Evolutionary conservation across 2,113 vertebrate genomes (phyloP).

Genomic region (Otolemur garnettii): DNA sequence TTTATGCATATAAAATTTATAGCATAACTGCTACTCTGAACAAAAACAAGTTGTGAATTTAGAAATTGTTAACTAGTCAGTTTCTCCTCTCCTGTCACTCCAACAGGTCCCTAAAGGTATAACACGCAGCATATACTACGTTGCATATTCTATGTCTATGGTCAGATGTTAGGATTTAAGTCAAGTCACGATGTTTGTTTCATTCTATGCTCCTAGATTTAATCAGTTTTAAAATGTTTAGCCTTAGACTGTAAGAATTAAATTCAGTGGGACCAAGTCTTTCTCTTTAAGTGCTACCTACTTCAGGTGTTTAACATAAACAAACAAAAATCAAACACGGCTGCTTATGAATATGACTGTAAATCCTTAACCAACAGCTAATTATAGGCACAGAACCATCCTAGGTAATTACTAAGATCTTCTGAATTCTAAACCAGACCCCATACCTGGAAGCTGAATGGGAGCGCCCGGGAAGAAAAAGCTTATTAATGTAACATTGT

Average conservation of each 20-base stretch:
- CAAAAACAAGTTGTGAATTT: constrained; percentile 47
- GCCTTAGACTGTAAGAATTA: constrained; percentile 33
- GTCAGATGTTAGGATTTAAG: neutral
- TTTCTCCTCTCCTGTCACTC: neutral
- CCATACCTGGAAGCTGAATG: neutral
- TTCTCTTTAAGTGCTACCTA: constrained; percentile 24
- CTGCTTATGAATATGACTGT: constrained; percentile 8
- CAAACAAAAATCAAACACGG: neutral
- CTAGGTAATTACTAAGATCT: neutral
- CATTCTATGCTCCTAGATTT: neutral
- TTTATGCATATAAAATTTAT: neutral
- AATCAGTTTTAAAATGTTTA: constrained; percentile 2
- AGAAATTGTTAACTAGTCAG: constrained; percentile 34
- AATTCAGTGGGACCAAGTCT: constrained; percentile 42
- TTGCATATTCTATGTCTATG: neutral
- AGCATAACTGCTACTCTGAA: neutral
- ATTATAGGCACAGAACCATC: neutral
- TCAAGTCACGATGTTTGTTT: neutral
- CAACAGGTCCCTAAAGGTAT: neutral
- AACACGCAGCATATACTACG: neutral
- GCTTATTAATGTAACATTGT: neutral
- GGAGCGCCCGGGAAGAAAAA: neutral
- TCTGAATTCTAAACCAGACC: neutral
- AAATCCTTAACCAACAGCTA: neutral
- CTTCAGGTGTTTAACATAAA: constrained; percentile 26